These are phyloP conservation scores for Ochropacha duplaris DNA, from an alignment of 2,888 invertebrate species.

Conservation along the genomic window DNA sequence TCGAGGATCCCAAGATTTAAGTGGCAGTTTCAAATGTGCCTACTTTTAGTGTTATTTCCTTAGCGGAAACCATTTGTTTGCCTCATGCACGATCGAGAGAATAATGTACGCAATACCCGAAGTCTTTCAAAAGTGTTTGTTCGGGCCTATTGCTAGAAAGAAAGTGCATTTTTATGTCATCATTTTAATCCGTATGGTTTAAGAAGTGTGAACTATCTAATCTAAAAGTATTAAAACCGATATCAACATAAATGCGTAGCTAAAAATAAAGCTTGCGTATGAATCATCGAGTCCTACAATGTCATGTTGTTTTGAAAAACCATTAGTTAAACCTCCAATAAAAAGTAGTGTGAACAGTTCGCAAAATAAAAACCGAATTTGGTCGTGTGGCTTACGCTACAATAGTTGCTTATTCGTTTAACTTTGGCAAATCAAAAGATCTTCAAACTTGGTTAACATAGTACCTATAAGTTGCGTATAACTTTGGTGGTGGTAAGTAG, in stretches of 20 bases:
- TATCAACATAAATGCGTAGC: conserved; percentile 24
- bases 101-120: conserved; percentile 61
- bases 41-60: conserved; percentile 82
- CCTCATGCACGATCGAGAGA: conserved; percentile 70
- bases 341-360: conserved; percentile 28
- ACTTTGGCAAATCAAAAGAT: conserved; percentile 49
- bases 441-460: conserved; percentile 47
- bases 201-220: conserved; percentile 16
- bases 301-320: conserved; percentile 62
- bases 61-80: conserved; percentile 80
- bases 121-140: conserved; percentile 55
- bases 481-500: conserved; percentile 32
- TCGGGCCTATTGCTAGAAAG: conserved; percentile 38
- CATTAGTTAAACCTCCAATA: conserved; percentile 67
- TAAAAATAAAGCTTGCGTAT: conserved; percentile 42
- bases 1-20: conserved; percentile 80
- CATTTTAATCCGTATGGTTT: neutral
- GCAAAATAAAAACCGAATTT: conserved; percentile 56
- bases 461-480: no score
- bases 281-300: conserved; percentile 58
- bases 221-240: conserved; percentile 25
- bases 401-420: conserved; percentile 50
- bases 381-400: conserved; percentile 45
- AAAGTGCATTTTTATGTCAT: conserved; percentile 40
- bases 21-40: conserved; percentile 80